These are phyloP conservation scores for Euzetes globulus DNA, from an alignment of 2,888 invertebrate species.

Conservation along the genomic window DNA sequence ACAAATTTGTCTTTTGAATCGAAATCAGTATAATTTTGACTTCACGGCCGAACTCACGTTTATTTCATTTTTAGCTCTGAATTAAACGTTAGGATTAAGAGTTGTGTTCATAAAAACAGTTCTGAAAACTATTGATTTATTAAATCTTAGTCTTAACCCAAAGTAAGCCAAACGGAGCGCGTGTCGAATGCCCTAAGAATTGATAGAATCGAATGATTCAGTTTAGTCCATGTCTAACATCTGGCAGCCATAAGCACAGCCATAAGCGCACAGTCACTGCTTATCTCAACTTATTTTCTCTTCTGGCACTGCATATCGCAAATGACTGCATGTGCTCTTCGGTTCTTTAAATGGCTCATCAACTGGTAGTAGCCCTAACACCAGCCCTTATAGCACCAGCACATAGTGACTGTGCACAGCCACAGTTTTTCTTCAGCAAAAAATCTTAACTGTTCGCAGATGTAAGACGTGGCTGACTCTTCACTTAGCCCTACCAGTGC, in stretches of 20 bases:
- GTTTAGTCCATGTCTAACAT: constrained; percentile 20
- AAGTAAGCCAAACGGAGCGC: background rate
- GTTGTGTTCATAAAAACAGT: background rate
- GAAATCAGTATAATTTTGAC: background rate
- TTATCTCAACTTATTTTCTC: constrained; percentile 9
- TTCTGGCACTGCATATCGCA: background rate
- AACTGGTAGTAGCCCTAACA: constrained; percentile 26
- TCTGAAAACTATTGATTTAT: background rate
- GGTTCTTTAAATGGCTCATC: constrained; percentile 21
- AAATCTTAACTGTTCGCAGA: constrained; percentile 13
- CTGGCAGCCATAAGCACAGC: constrained; percentile 18
- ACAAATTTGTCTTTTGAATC: constrained; percentile 13
- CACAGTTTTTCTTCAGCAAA: background rate
- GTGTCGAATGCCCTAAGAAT: background rate
- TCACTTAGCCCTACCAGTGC: background rate
- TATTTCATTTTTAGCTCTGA: background rate
- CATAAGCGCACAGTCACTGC: background rate
- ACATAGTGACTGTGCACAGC: background rate
- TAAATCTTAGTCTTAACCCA: background rate
- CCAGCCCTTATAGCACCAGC: background rate
- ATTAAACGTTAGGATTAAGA: background rate
- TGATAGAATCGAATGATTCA: background rate
- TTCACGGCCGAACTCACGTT: background rate
- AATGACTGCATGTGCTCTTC: background rate
- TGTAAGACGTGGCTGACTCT: background rate